Conservation (phyloP, 2,797 vertebrate genomes). For the Muscicapa striata region DNA sequence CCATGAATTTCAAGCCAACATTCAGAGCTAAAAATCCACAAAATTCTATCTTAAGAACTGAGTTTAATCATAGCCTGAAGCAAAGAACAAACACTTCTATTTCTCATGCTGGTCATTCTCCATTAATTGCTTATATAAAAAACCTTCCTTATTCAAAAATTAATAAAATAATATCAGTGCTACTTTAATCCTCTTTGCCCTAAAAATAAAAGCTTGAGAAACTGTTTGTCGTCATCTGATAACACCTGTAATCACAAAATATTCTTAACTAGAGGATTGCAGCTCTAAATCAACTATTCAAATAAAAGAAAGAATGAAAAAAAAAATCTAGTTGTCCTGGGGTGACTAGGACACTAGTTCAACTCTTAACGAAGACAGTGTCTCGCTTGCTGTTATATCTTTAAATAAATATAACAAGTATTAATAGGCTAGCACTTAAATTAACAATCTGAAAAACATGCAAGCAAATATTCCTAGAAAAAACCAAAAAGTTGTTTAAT, state of each 20-base stretch:
- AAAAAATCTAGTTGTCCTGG: neutral
- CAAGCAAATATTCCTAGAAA: neutral
- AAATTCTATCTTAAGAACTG: neutral
- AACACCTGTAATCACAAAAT: neutral
- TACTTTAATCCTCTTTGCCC: neutral
- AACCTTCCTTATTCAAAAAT: neutral
- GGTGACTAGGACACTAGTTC: neutral
- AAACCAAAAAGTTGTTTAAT: neutral
- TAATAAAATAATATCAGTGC: neutral
- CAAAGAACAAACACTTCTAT: neutral
- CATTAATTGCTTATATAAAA: neutral
- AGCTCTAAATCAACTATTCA: neutral
- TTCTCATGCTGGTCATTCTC: neutral
- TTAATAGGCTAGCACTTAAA: neutral
- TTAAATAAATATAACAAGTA: neutral
- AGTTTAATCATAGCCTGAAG: slow-evolving; percentile 1
- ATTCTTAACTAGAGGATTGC: neutral
- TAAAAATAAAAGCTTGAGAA: neutral
- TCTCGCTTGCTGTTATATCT: neutral
- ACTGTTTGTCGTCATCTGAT: neutral
- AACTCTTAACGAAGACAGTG: neutral
- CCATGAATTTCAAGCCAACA: neutral
- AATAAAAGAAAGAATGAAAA: neutral
- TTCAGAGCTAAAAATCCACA: neutral
- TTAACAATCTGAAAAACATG: neutral